A percentile compares a stretch with the other conserved stretches of the same genome.
Evolutionary conservation across 2,797 vertebrate genomes (phyloP).

Genomic region (Myioborus melanocephalus): DNA sequence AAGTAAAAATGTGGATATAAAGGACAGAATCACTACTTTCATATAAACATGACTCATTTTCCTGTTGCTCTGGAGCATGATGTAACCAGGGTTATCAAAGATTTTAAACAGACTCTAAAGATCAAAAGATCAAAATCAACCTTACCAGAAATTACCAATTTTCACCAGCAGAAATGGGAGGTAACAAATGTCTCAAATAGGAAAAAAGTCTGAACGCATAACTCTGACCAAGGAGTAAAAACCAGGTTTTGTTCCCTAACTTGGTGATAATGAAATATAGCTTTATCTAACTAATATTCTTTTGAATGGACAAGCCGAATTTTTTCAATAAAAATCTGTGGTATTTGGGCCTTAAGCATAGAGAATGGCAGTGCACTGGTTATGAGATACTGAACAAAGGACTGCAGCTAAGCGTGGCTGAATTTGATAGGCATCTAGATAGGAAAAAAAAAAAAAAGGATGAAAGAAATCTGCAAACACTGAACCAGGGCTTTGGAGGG

Average conservation of each 20-base stretch:
- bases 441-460: background rate
- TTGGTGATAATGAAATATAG: background rate
- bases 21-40: background rate
- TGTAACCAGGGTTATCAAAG: background rate
- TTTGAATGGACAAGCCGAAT: background rate
- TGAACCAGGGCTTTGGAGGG: constrained; percentile 8
- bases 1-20: background rate
- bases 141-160: background rate
- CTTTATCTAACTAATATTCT: background rate
- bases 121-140: background rate
- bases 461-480: constrained; percentile 54
- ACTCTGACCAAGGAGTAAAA: background rate
- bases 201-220: background rate
- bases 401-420: constrained; percentile 30
- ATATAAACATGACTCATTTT: background rate
- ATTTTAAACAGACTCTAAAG: background rate
- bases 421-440: constrained; percentile 49
- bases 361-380: background rate
- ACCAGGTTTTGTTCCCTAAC: background rate
- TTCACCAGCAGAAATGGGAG: background rate
- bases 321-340: background rate
- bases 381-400: constrained; percentile 49
- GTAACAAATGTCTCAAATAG: background rate
- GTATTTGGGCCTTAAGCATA: background rate
- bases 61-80: background rate